phyloP scores from a whole-genome alignment of 2,113 vertebrate species.

The Zapus hudsonius region DNA sequence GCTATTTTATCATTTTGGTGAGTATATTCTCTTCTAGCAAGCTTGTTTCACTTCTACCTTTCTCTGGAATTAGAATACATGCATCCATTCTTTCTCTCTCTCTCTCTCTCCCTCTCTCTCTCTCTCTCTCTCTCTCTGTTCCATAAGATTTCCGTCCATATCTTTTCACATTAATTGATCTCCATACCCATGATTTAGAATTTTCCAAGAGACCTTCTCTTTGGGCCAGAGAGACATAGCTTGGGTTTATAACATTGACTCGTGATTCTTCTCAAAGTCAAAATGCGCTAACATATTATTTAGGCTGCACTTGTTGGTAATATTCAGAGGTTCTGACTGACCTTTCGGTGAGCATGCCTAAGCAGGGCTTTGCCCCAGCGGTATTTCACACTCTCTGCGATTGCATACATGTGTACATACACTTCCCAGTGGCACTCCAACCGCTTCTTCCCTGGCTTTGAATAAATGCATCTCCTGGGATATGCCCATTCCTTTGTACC shows the following conservation, averaged over 20 bases:
- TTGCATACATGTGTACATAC: accelerated
- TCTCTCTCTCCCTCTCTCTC: no score
- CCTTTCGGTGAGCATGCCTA: background rate
- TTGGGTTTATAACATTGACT: background rate
- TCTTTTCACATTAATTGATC: background rate
- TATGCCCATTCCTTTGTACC: background rate
- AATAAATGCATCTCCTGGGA: background rate
- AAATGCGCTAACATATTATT: background rate
- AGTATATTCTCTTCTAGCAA: background rate
- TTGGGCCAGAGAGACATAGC: background rate
- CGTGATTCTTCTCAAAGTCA: slow-evolving; percentile 22
- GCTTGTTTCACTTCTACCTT: background rate
- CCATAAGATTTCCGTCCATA: background rate
- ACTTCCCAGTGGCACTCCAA: no score
- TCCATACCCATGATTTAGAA: background rate
- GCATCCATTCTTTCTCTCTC: background rate
- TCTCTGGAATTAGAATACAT: background rate
- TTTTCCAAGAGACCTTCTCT: slow-evolving; percentile 5
- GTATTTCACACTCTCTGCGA: background rate
- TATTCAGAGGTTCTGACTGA: background rate
- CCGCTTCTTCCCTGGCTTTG: background rate
- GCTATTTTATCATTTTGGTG: background rate
- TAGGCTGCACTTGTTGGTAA: background rate
- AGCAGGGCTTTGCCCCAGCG: background rate
- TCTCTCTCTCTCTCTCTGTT: no score